A percentile compares a stretch with the other conserved stretches of the same genome.
These are phyloP conservation scores for Oncorhynchus masou DNA, from an alignment of 2,113 vertebrate species.

Conservation along the genomic window DNA sequence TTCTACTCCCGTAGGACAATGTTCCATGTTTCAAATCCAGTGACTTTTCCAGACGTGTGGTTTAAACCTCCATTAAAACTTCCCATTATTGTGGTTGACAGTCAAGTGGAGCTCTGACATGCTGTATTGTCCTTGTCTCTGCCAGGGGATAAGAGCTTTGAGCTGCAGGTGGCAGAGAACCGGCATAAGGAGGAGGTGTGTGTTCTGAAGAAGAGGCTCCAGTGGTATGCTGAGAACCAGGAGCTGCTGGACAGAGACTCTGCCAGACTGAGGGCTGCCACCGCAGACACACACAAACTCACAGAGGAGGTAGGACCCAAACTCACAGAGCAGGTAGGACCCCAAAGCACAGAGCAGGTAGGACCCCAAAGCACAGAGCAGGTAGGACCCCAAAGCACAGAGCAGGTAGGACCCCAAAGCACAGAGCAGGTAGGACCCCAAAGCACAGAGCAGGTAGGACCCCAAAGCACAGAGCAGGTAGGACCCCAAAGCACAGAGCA, in stretches of 20 bases:
- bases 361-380: too few relatives aligned
- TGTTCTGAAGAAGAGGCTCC: constrained; percentile 80
- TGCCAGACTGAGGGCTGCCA: constrained; percentile 79
- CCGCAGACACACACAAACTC: constrained; percentile 80
- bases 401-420: constrained; percentile 64
- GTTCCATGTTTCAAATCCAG: too few relatives aligned
- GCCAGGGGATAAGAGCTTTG: constrained; percentile 81
- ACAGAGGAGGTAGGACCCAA: constrained; percentile 68
- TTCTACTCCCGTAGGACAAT: too few relatives aligned
- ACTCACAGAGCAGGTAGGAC: not conserved
- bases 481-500: too few relatives aligned
- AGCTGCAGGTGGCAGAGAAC: constrained; percentile 81
- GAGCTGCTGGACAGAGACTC: constrained; percentile 87
- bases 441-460: not conserved
- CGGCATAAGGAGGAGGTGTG: constrained; percentile 81
- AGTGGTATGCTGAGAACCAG: constrained; percentile 94
- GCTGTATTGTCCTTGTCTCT: not conserved
- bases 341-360: too few relatives aligned
- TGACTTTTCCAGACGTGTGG: too few relatives aligned
- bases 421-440: constrained; percentile 63
- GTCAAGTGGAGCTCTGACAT: not conserved
- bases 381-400: constrained; percentile 63
- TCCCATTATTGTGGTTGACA: not conserved
- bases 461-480: too few relatives aligned
- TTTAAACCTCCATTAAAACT: not conserved